These are phyloP conservation scores for Heliconius himera DNA, from an alignment of 1,140 invertebrate species.

Conservation along the genomic window DNA sequence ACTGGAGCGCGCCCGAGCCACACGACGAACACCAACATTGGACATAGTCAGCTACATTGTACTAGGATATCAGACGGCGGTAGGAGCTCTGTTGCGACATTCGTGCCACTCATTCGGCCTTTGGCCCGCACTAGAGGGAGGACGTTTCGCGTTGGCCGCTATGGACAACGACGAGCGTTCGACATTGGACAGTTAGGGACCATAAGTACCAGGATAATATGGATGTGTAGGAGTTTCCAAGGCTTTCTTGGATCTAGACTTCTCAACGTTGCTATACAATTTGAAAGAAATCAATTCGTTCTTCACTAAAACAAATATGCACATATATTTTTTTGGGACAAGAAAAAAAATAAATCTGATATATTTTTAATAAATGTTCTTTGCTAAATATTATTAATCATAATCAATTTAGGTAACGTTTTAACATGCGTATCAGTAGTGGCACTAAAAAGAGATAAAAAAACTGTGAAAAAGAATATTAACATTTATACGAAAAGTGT, in stretches of 20 bases:
- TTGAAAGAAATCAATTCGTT: too few relatives aligned
- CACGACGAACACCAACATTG: constrained; percentile 20
- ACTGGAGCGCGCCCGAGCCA: neutral
- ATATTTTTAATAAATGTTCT: too few relatives aligned
- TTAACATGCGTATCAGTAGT: too few relatives aligned
- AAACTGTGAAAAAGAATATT: too few relatives aligned
- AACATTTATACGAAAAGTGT: too few relatives aligned
- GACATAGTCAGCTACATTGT: constrained; percentile 12
- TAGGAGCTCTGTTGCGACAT: neutral
- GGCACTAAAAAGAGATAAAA: too few relatives aligned
- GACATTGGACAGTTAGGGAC: constrained; percentile 32
- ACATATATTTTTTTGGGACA: too few relatives aligned
- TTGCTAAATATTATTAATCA: too few relatives aligned
- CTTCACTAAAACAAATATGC: too few relatives aligned
- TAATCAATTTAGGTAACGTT: too few relatives aligned
- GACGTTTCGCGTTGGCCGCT: constrained; percentile 13
- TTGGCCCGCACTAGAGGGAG: constrained; percentile 23
- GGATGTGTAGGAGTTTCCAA: neutral
- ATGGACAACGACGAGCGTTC: constrained; percentile 4
- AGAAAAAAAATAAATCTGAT: too few relatives aligned
- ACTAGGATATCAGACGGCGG: constrained; percentile 25
- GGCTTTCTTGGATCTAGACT: neutral
- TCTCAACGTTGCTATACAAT: neutral
- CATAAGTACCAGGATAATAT: constrained; percentile 32
- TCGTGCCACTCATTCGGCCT: constrained; percentile 23